A percentile compares a stretch with the other conserved stretches of the same genome.
These are phyloP conservation scores for Hippocampus comes DNA, from an alignment of 2,113 vertebrate genomes.

Conservation along the genomic window DNA sequence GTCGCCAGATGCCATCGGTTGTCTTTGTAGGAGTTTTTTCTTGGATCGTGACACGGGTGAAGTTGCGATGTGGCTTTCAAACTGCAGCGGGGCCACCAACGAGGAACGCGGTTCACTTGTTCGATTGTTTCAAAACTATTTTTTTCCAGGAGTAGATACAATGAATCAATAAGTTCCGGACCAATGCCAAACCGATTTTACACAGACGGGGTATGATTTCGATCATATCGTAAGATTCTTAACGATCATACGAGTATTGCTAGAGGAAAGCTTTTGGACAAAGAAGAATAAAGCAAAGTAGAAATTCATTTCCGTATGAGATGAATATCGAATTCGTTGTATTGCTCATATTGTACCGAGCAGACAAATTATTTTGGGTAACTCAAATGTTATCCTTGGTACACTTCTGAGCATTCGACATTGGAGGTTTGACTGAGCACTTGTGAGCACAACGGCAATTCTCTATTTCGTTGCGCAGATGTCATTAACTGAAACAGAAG, in stretches of 20 bases:
- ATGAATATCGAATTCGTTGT: too few relatives aligned
- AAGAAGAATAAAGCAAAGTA: too few relatives aligned
- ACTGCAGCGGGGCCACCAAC: neutral
- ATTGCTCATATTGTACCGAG: too few relatives aligned
- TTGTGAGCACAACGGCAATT: slow-evolving; percentile 26
- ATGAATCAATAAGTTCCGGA: neutral
- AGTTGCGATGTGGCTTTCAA: neutral
- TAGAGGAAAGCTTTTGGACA: too few relatives aligned
- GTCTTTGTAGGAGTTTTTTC: slow-evolving; percentile 18
- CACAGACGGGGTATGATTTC: too few relatives aligned
- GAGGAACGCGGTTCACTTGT: neutral
- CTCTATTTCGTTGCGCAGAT: slow-evolving; percentile 26
- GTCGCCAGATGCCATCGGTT: slow-evolving; percentile 18
- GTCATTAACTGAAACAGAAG: slow-evolving; percentile 15
- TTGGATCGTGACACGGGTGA: slow-evolving; percentile 10
- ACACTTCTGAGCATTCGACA: neutral
- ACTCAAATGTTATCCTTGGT: too few relatives aligned
- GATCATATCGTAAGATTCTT: too few relatives aligned
- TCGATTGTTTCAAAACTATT: neutral
- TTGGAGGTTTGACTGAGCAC: neutral
- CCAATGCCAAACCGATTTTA: too few relatives aligned
- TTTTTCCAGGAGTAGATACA: neutral
- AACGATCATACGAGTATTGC: too few relatives aligned
- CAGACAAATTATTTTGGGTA: too few relatives aligned
- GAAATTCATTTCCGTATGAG: too few relatives aligned